Evolutionary conservation across 2,888 invertebrate species (phyloP).

Genomic region (Amitus sp.): DNA sequence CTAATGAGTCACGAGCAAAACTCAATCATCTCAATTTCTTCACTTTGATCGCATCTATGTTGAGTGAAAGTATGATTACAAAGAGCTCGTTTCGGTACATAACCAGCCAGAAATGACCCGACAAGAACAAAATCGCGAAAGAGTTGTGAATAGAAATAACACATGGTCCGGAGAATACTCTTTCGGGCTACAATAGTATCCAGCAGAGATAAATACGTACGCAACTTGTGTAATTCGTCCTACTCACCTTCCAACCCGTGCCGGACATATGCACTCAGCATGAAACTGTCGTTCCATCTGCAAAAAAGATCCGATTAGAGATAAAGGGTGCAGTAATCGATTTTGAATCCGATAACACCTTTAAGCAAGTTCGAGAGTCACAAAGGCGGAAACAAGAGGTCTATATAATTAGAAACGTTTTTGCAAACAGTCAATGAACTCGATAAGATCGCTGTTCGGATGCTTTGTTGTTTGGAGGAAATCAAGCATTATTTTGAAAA

Average conservation of each 20-base stretch:
- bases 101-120: conserved; percentile 24
- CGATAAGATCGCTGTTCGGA: background rate
- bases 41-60: background rate
- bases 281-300: conserved; percentile 44
- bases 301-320: conserved; percentile 46
- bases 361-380: conserved; percentile 37
- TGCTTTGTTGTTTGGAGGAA: background rate
- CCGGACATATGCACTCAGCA: conserved; percentile 44
- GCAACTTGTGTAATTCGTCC: conserved; percentile 54
- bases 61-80: background rate
- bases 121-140: conserved; percentile 26
- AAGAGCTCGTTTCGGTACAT: conserved; percentile 4
- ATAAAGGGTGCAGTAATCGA: conserved; percentile 46
- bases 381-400: conserved; percentile 32
- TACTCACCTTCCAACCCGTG: conserved; percentile 42
- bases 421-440: background rate
- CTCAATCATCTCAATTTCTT: too few relatives aligned
- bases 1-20: too few relatives aligned
- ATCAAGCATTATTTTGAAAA: background rate
- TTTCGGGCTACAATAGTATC: conserved; percentile 60
- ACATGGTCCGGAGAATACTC: conserved; percentile 61
- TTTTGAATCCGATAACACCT: conserved; percentile 45
- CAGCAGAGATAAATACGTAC: conserved; percentile 64
- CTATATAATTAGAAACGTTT: conserved; percentile 29
- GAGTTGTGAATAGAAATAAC: conserved; percentile 43